Evolutionary conservation across 2,888 invertebrate species (phyloP).

Genomic region (Synergus itoensis): DNA sequence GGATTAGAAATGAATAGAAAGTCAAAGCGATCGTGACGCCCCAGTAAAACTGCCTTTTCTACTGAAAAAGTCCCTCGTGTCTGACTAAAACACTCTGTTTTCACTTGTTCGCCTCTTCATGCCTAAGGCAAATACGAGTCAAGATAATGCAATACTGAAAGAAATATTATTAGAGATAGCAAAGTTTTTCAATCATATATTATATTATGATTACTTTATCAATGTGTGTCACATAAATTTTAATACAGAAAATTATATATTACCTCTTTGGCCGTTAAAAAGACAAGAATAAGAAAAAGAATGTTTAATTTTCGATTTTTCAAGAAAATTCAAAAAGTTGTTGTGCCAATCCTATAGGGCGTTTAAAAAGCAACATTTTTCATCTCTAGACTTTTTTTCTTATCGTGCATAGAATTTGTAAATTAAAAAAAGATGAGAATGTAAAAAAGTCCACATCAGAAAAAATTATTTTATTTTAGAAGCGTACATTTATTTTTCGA

Average conservation of each 20-base stretch:
- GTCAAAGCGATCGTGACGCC: neutral
- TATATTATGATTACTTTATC: neutral
- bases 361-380: too few relatives aligned
- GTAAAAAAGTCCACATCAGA: neutral
- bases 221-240: neutral
- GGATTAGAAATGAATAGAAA: neutral
- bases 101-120: neutral
- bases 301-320: too few relatives aligned
- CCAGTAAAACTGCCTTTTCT: neutral
- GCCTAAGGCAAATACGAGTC: neutral
- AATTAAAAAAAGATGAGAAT: neutral
- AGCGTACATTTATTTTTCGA: neutral
- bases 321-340: too few relatives aligned
- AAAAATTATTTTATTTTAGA: neutral
- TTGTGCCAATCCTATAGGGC: too few relatives aligned
- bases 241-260: neutral
- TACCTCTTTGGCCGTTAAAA: neutral
- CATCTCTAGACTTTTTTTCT: too few relatives aligned
- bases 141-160: neutral
- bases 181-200: neutral
- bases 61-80: neutral
- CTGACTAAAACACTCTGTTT: constrained; percentile 11
- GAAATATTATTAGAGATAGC: neutral
- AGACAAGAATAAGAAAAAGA: neutral
- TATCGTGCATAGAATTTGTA: too few relatives aligned